Evolutionary conservation across 2,888 invertebrate species (phyloP).

Genomic region (Aethes cnicana): DNA sequence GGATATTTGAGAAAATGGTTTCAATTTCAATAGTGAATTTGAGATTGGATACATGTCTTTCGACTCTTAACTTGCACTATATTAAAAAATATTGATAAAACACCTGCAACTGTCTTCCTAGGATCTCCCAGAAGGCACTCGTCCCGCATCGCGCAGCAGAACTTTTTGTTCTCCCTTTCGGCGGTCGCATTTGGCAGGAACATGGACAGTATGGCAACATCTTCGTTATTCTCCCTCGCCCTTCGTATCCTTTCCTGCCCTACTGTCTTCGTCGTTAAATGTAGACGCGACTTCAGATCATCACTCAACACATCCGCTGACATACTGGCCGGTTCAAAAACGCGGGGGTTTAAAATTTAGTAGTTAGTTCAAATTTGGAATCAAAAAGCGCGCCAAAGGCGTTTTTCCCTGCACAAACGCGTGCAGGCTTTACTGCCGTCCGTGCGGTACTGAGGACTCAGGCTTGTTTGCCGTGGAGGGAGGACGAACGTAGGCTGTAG

Average conservation of each 20-base stretch:
- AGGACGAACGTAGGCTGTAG: constrained; percentile 59
- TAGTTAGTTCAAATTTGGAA: constrained; percentile 31
- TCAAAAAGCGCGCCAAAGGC: constrained; percentile 50
- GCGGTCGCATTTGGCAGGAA: constrained; percentile 87
- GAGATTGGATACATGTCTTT: too few species aligned
- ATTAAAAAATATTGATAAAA: constrained; percentile 39
- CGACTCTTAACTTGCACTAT: too few species aligned
- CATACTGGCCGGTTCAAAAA: constrained; percentile 68
- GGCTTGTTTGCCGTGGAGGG: constrained; percentile 41
- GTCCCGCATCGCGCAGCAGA: constrained; percentile 89
- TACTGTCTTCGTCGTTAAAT: constrained; percentile 89
- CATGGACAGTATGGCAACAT: constrained; percentile 93
- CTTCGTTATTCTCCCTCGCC: constrained; percentile 92
- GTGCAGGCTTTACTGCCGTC: constrained; percentile 72
- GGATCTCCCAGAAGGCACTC: constrained; percentile 90
- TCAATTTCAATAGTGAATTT: too few species aligned
- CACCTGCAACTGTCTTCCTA: constrained; percentile 90
- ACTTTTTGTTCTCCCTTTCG: constrained; percentile 86
- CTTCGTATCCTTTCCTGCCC: constrained; percentile 91
- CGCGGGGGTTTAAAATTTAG: constrained; percentile 15
- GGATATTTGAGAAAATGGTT: too few species aligned
- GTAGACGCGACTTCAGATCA: constrained; percentile 87
- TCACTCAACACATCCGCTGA: constrained; percentile 90
- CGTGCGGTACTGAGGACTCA: constrained; percentile 64
- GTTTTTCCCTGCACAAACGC: constrained; percentile 39